Evolutionary conservation across 1,140 invertebrate species (phyloP).

Genomic region (Drosophila simulans): DNA sequence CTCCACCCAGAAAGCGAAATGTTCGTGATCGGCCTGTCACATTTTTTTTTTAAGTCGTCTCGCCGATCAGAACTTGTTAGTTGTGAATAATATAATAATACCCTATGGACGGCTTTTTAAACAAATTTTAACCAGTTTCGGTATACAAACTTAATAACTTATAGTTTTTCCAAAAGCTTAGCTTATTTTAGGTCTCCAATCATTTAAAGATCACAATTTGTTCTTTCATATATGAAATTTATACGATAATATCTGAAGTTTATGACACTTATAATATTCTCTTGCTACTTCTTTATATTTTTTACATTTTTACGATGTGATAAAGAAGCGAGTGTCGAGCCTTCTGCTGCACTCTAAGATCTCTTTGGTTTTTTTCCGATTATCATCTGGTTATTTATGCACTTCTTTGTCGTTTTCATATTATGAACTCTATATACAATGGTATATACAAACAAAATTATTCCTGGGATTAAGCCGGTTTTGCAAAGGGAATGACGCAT

Average conservation of each 20-base stretch:
- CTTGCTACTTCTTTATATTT: background rate
- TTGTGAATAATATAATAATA: background rate
- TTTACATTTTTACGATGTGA: background rate
- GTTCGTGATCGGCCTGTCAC: conserved; percentile 43
- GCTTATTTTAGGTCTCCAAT: too few species aligned
- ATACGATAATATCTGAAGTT: too few species aligned
- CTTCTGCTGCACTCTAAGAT: background rate
- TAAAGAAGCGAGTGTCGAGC: background rate
- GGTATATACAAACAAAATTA: background rate
- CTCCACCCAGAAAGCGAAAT: conserved; percentile 24
- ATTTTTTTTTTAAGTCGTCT: background rate
- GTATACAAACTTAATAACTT: background rate
- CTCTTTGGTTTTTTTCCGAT: background rate
- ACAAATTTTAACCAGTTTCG: too few species aligned
- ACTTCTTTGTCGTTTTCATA: background rate
- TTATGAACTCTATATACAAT: background rate
- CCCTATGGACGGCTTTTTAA: background rate
- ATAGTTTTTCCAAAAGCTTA: background rate
- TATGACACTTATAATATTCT: background rate
- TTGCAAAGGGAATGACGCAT: background rate
- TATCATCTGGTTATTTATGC: background rate
- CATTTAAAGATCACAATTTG: too few species aligned
- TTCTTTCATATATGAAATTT: too few species aligned
- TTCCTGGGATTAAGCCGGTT: background rate
- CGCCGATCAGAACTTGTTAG: conserved; percentile 4